Base-by-base conservation (phyloP, 2,797 vertebrate genomes). In the Fringilla coelebs region DNA sequence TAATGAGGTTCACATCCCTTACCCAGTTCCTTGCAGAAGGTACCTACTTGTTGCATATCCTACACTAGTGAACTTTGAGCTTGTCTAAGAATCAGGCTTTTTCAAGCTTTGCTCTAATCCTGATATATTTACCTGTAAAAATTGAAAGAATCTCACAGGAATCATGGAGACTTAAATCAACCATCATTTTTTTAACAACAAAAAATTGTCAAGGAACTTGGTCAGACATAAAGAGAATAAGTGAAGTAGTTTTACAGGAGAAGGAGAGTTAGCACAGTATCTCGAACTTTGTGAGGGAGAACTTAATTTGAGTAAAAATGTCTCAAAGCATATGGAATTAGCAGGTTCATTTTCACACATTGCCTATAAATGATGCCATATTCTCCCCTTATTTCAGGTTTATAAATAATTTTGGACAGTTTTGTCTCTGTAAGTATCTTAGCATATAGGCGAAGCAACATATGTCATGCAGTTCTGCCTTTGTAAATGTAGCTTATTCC, bases 281-380 rank as follows among this genome's bases (percentile, higher is more conserved):
- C 49, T 65, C 38, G 61, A 55, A 61, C 58, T 85, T 78, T 8
- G 1, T 74, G 48, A 91, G 90, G 25, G 36, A 63, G 38, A 91
- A 65, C 48, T 58, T 78, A 57, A 93, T 85, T 93, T 88, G 54
- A 4, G 1, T 91, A 74, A 95, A 93, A 85, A 41, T 16, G 15
- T 93, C 72, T 88, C 52, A 71, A 83, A 83, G 49, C 73, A 62
- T 90, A 83, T 77, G 67, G 78, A 94, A 92, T 89, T 70, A 92
- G 60, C 38, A 71, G 61, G 78, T 90, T 77, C 67, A 24, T 94
- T 86, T 94, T 95, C 81, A 85, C 90, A 84, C n/a, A 1, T 76
- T 1, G 25, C 63, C 84, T 90, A 10, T 85, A 73, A 90, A 81
- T 78, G 36, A 26, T 41, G 48, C 1, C 36, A 46, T 68, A 86